Evolutionary conservation across 2,797 vertebrate species (phyloP), one percentile per base, ranked within the genome.

Genomic region (Taeniopygia guttata): DNA sequence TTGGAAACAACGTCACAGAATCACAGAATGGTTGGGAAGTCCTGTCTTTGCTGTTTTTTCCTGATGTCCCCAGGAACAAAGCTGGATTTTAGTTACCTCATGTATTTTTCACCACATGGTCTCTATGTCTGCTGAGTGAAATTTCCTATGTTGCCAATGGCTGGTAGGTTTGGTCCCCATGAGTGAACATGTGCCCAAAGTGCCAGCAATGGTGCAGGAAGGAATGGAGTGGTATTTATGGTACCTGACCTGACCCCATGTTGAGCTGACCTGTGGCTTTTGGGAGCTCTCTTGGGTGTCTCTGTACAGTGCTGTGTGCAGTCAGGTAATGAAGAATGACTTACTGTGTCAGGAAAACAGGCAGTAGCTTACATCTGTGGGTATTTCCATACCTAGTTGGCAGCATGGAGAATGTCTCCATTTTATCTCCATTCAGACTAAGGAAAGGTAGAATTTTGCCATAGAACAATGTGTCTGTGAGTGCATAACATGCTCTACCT

Each of bases 101-200:
- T 29, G 13, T 21, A 7, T 77, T 76, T 86, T 79, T 93, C 38
- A 59, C 10, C 36, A 7, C 23, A 29, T 1, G 3, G 22, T 59
- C 6, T 62, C 52, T 67, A 4, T 22, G 22, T 63, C 29, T 82
- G 38, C 25, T 29, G 16, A 63, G 8, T 77, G 12, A 77, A 76
- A 59, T 59, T 79, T 1, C 2, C 7, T 29, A 0, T 16, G 0
- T 27, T 36, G 49, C 3, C 10, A 25, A 1, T 16, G 23, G 34
- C 49, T 73, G n/a, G 26, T 42, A 22, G 59, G 32, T 40, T 83
- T 56, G 38, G 16, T 72, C 20, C 29, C 29, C 8, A 9, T 59
- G 46, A 32, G 11, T 55, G 55, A 43, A 32, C 22, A 5, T 4
- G 2, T 9, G 22, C 19, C n/a, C 29, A 0, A 30, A 19, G 26